Base-by-base conservation (phyloP, 1,140 invertebrate species). In the Drosophila rhopaloa region DNA sequence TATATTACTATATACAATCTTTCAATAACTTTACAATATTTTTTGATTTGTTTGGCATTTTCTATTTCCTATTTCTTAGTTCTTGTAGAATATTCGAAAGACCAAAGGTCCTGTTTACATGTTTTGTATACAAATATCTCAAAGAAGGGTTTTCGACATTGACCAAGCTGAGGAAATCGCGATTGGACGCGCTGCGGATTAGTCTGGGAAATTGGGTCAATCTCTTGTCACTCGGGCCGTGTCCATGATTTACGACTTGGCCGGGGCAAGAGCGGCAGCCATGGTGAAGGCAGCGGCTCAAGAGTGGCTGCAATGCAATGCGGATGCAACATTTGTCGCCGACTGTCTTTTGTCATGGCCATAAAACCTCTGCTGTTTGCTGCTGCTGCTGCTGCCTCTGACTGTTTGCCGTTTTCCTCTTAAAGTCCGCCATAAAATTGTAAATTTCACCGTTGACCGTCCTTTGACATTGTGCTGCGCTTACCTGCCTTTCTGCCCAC, bases 261-360 rank as follows among this genome's bases (percentile, higher is more conserved):
- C 13, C 19, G 41, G 44, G 79, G 79, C 66, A 63, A 53, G 70
- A 59, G 55, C 62, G 44, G 43, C 16, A 9, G 32, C 48, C 5
- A 50, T 5, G 29, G 29, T 32, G 46, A 48, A 47, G 19, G 56
- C 61, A 55, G 41, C 76, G 58, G 29, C 71, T 43, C 24, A 40
- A 14, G 50, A 48, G 51, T 41, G 55, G 65, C 65, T 67, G 47
- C 27, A 57, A 67, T 84, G 56, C 81, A 61, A 75, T 84, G 56
- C 81, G 81, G 76, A 84, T 83, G 81, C 66, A 61, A 56, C 65
- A 71, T 71, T 71, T 60, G 51, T 68, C 50, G 77, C 46, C 55
- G 57, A 65, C 79, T 79, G 71, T 80, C 81, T 84, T 84, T 84
- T 84, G 81, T 84, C 76, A 84, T 84, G 81, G 81, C 72, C 81